A percentile compares a stretch with the other conserved stretches of the same genome.
These are phyloP conservation scores for Fistularia commersonii DNA, from an alignment of 2,797 vertebrate genomes.

Conservation along the genomic window DNA sequence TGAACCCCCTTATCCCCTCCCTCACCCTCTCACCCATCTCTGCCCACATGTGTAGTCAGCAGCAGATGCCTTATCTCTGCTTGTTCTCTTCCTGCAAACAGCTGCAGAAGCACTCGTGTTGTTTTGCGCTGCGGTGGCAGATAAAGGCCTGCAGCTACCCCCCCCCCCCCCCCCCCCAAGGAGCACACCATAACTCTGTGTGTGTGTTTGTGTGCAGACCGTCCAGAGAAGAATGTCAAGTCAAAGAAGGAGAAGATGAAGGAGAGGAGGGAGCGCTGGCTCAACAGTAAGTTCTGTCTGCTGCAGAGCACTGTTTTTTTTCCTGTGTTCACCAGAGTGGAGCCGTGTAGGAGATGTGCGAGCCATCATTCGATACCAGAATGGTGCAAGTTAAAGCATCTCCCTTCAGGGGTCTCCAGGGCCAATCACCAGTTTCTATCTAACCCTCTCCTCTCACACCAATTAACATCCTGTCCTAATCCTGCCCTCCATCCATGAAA, in stretches of 20 bases:
- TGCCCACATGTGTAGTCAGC: slow-evolving; percentile 38
- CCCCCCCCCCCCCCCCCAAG: background rate
- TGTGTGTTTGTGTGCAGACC: slow-evolving; percentile 27
- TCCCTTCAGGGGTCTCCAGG: too few relatives aligned
- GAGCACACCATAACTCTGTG: background rate
- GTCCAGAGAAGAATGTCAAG: slow-evolving; percentile 54
- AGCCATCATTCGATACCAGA: too few relatives aligned
- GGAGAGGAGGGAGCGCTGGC: slow-evolving; percentile 72
- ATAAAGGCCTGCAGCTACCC: slow-evolving; percentile 26
- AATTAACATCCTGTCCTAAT: too few relatives aligned
- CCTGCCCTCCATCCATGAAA: too few relatives aligned
- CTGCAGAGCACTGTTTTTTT: too few relatives aligned
- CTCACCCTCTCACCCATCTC: background rate
- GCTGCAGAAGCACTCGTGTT: slow-evolving; percentile 54
- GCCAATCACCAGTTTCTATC: too few relatives aligned
- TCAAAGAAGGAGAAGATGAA: slow-evolving; percentile 78
- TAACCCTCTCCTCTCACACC: too few relatives aligned
- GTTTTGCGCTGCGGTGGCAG: slow-evolving; percentile 45
- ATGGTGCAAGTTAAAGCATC: too few relatives aligned
- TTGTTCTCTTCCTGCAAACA: slow-evolving; percentile 49
- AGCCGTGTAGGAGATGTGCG: too few relatives aligned
- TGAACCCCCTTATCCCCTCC: slow-evolving; percentile 29
- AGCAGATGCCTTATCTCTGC: slow-evolving; percentile 63
- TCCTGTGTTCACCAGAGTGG: too few relatives aligned
- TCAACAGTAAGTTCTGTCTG: slow-evolving; percentile 69